These are phyloP conservation scores for Platyscapa corneri DNA, from an alignment of 1,140 invertebrate genomes.

Conservation along the genomic window DNA sequence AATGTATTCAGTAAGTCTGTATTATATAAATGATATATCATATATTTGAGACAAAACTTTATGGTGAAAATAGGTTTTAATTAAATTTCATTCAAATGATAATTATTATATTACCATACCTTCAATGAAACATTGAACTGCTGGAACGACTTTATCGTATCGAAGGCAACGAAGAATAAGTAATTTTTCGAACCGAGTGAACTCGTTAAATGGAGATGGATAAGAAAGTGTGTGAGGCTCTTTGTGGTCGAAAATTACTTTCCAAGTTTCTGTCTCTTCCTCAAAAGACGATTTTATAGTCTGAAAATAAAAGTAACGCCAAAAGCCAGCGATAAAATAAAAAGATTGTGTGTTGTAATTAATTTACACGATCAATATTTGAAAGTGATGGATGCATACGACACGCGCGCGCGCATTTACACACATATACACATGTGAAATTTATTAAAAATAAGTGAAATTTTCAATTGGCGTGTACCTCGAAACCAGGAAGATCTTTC, in stretches of 20 bases:
- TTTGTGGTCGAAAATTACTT: constrained; percentile 81
- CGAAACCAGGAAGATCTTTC: constrained; percentile 77
- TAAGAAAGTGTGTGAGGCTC: constrained; percentile 82
- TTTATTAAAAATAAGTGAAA: too few species aligned
- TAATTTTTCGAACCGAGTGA: constrained; percentile 85
- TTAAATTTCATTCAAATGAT: background rate
- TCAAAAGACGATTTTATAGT: constrained; percentile 79
- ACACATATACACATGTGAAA: too few species aligned
- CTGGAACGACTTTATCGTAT: constrained; percentile 91
- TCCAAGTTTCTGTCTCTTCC: constrained; percentile 81
- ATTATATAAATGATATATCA: too few species aligned
- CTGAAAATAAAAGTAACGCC: constrained; percentile 70
- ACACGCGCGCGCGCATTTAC: too few species aligned
- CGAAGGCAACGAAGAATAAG: constrained; percentile 88
- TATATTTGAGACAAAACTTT: too few species aligned
- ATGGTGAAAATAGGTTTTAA: too few species aligned
- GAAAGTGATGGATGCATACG: too few species aligned
- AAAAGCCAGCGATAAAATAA: too few species aligned
- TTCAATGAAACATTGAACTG: constrained; percentile 84
- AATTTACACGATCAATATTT: too few species aligned
- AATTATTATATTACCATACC: constrained; percentile 70
- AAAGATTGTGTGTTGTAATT: too few species aligned
- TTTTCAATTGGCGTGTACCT: constrained; percentile 35
- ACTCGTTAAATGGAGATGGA: constrained; percentile 82
- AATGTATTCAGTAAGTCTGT: too few species aligned